Evolutionary conservation across 2,888 invertebrate species (phyloP).

Genomic region (Drosophila peninsularis): DNA sequence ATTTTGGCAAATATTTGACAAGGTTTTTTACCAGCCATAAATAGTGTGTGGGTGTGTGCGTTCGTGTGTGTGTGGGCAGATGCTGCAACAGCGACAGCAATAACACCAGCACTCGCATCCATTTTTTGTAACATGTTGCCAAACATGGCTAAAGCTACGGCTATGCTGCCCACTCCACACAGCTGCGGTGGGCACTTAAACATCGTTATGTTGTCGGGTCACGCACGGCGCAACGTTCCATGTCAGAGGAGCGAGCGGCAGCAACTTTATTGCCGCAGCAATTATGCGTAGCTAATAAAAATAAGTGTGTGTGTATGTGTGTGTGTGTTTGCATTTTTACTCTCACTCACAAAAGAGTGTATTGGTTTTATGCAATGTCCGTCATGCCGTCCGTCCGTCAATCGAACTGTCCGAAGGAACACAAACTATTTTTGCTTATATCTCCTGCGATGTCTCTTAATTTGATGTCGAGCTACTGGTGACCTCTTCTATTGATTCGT

Average conservation of each 20-base stretch:
- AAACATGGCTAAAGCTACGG: slow-evolving; percentile 63
- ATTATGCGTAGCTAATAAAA: slow-evolving; percentile 80
- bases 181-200: slow-evolving; percentile 77
- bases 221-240: slow-evolving; percentile 67
- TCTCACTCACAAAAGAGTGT: no score
- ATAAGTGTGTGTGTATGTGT: slow-evolving; percentile 14
- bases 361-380: no score
- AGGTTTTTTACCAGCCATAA: slow-evolving; percentile 62
- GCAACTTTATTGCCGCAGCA: slow-evolving; percentile 80
- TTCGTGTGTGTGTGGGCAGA: slow-evolving; percentile 44
- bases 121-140: slow-evolving; percentile 80
- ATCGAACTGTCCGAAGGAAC: no score
- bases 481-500: no score
- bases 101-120: slow-evolving; percentile 66
- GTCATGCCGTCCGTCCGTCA: no score
- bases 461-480: no score
- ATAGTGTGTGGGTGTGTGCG: slow-evolving; percentile 51
- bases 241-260: slow-evolving; percentile 39
- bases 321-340: neutral
- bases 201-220: slow-evolving; percentile 80
- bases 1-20: slow-evolving; percentile 62
- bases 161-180: slow-evolving; percentile 17
- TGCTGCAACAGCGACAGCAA: slow-evolving; percentile 60
- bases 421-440: no score
- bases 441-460: no score